Conservation (phyloP, 2,797 vertebrate genomes). For the Salarias fasciatus region DNA sequence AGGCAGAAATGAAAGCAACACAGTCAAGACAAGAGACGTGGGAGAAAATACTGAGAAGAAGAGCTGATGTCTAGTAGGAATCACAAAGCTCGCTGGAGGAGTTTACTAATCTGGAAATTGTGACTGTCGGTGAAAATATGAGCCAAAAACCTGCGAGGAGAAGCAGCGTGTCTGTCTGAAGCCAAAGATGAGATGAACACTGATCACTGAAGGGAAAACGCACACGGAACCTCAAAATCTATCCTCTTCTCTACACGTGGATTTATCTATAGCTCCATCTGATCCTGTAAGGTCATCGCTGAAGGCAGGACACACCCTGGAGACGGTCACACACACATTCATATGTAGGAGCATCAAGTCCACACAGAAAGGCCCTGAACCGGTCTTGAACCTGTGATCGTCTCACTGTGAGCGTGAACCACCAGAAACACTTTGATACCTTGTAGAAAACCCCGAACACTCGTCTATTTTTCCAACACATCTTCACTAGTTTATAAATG, state of each 20-base stretch:
- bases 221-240: constrained; percentile 15
- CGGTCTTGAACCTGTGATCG: too few species aligned
- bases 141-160: not conserved
- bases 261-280: too few species aligned
- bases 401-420: too few species aligned
- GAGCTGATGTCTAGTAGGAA: constrained; percentile 17
- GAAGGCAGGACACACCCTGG: too few species aligned
- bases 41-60: constrained; percentile 10
- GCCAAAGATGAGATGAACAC: constrained; percentile 45
- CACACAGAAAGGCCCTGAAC: too few species aligned
- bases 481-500: too few species aligned
- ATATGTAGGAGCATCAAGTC: too few species aligned
- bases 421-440: too few species aligned
- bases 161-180: constrained; percentile 2
- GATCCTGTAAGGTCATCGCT: too few species aligned
- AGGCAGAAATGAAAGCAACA: constrained; percentile 24
- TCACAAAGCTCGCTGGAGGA: not conserved
- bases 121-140: not conserved
- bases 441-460: too few species aligned
- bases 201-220: constrained; percentile 23
- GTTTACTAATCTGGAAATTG: constrained; percentile 4
- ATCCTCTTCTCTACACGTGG: not conserved
- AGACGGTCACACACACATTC: too few species aligned
- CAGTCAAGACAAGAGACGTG: constrained; percentile 12
- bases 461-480: too few species aligned